A percentile compares a stretch with the other conserved stretches of the same genome.
phyloP scores from a whole-genome alignment of 2,888 invertebrate genomes.

The Leptinotarsa peninsularis region DNA sequence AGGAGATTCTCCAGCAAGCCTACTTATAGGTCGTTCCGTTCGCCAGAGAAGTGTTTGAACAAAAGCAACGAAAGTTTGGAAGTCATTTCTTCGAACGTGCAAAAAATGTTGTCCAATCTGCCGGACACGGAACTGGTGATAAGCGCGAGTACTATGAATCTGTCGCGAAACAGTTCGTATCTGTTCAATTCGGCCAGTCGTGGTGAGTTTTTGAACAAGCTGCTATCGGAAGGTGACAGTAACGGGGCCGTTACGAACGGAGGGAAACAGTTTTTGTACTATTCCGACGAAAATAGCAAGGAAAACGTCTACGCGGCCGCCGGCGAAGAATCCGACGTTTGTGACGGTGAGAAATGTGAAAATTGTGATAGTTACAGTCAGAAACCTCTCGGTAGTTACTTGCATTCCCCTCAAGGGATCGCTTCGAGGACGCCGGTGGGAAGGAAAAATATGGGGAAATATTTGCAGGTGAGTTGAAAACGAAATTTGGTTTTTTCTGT shows the following conservation, averaged over 20 bases:
- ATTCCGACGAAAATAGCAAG: conserved; percentile 36
- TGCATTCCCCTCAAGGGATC: conserved; percentile 63
- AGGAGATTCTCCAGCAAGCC: conserved; percentile 40
- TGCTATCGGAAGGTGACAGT: conserved; percentile 31
- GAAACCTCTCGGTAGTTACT: conserved; percentile 63
- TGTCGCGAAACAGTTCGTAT: conserved; percentile 53
- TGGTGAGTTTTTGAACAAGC: conserved; percentile 41
- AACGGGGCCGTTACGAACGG: conserved; percentile 28
- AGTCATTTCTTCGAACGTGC: conserved; percentile 68
- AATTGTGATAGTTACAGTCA: conserved; percentile 52
- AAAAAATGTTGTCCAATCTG: conserved; percentile 70
- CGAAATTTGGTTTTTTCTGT: not conserved
- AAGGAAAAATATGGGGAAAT: conserved; percentile 63
- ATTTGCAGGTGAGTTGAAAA: conserved; percentile 59
- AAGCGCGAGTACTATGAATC: conserved; percentile 55
- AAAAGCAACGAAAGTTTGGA: conserved; percentile 62
- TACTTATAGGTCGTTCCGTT: conserved; percentile 48
- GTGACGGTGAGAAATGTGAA: conserved; percentile 49
- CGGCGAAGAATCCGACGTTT: conserved; percentile 31
- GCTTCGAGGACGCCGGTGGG: conserved; percentile 65
- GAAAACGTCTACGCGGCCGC: conserved; percentile 33
- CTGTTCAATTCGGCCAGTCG: conserved; percentile 45
- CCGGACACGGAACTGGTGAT: conserved; percentile 65
- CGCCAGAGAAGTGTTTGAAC: conserved; percentile 50
- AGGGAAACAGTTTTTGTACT: conserved; percentile 45